These are phyloP conservation scores for Enoplolaimus lenunculus DNA, from an alignment of 2,888 invertebrate species.

Conservation along the genomic window DNA sequence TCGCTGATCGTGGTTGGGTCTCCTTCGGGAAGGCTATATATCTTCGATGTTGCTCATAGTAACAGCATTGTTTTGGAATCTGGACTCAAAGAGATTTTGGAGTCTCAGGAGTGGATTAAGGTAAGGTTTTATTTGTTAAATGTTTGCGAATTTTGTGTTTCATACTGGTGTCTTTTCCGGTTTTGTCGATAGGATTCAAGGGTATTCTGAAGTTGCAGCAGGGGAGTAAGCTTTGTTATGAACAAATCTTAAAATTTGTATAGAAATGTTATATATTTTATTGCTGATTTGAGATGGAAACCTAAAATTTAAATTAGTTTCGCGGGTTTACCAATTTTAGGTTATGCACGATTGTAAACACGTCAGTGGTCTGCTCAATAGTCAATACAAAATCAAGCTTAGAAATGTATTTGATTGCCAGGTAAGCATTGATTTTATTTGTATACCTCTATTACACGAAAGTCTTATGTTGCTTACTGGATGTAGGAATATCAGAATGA, in stretches of 20 bases:
- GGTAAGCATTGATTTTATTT: too few relatives aligned
- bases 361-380: conserved; percentile 70
- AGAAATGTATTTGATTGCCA: conserved; percentile 80
- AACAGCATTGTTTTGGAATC: conserved; percentile 62
- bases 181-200: too few relatives aligned
- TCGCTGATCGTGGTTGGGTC: conserved; percentile 63
- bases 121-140: conserved; percentile 42
- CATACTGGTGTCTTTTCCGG: background rate
- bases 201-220: too few relatives aligned
- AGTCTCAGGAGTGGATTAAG: conserved; percentile 65
- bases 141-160: background rate
- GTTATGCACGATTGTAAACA: conserved; percentile 81
- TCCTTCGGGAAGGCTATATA: conserved; percentile 62
- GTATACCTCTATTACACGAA: too few relatives aligned
- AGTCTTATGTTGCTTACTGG: too few relatives aligned
- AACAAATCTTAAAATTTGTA: too few relatives aligned
- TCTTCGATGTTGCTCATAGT: conserved; percentile 72
- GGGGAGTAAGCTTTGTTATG: too few relatives aligned
- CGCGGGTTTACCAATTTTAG: too few relatives aligned
- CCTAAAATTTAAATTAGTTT: too few relatives aligned
- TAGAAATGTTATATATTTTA: too few relatives aligned
- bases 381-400: conserved; percentile 67
- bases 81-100: conserved; percentile 63
- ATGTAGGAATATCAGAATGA: too few relatives aligned
- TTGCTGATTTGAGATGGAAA: too few relatives aligned